Evolutionary conservation across 2,797 vertebrate genomes (phyloP), one percentile per base, ranked within the genome.

Genomic region (Sebastes glaucus): DNA sequence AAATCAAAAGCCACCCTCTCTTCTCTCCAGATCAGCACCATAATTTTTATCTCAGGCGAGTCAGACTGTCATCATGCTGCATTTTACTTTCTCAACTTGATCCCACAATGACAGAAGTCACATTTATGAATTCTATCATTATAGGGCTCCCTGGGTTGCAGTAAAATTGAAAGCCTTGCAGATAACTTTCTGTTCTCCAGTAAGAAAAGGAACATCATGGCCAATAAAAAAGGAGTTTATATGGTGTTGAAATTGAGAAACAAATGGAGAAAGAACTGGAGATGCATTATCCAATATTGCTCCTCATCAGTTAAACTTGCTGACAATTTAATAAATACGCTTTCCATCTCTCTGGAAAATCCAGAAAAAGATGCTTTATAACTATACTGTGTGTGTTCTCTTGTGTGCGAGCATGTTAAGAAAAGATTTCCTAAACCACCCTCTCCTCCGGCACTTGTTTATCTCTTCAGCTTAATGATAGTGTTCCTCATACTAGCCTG

Each of bases 381-480:
- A 46, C 71, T 68, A 3, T 5, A 82, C 74, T 85, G 79, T 86
- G 88, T 92, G 82, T 91, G 79, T 90, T 85, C 69, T 78, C 49
- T 55, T 85, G 75, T 89, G 80, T 88, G 81, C 53, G 61, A 84
- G 86, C 75, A 75, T 77, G 82, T 89, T 87, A 85, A 90, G 88
- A 88, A 90, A 89, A 88, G 85, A 88, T 92, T 90, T 93, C 91
- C 89, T 90, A 80, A 90, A 90, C 86, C 89, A 83, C 88, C 82
- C 83, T 90, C 75, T 85, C 27, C 84, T 89, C 72, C 68, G 67
- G 73, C 83, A 74, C 77, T 92, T 93, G 91, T 94, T 94, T 93
- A 94, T 94, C 91, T 93, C 90, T 78, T 81, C 73, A 70, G 79
- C 81, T 84, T 93, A 93, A 95, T 94, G 89, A 93, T 86, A 93